A percentile compares a stretch with the other conserved stretches of the same genome.
Evolutionary conservation across 2,113 vertebrate species (phyloP).

Genomic region (Psettodes erumei): DNA sequence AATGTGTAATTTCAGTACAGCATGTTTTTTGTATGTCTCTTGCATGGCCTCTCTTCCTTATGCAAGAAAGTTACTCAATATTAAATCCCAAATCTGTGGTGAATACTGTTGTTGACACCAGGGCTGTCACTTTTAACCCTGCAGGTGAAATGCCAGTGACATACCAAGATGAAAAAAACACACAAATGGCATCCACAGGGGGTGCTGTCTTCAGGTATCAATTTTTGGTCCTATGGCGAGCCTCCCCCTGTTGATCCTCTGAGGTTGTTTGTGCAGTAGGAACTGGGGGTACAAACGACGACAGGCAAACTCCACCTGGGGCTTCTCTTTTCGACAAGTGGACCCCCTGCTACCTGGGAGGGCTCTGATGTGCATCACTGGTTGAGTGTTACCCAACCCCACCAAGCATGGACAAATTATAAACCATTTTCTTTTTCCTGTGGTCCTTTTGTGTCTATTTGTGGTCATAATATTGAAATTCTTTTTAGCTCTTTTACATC

Average conservation of each 20-base stretch:
- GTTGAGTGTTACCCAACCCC: conserved; percentile 53
- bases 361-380: conserved; percentile 57
- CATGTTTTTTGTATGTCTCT: conserved; percentile 11
- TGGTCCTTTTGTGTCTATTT: neutral
- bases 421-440: neutral
- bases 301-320: conserved; percentile 30
- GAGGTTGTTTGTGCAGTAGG: conserved; percentile 6
- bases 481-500: neutral
- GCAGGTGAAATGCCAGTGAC: conserved; percentile 36
- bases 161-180: conserved; percentile 18
- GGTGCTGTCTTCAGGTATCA: conserved; percentile 31
- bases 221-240: neutral
- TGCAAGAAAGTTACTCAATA: conserved; percentile 1
- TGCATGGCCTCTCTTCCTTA: neutral
- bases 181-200: conserved; percentile 39
- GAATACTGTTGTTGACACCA: neutral
- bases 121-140: conserved; percentile 21
- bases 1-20: conserved; percentile 9
- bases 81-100: neutral
- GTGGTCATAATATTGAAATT: no score
- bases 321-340: conserved; percentile 9
- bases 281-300: conserved; percentile 30
- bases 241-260: conserved; percentile 9
- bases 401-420: neutral
- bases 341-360: conserved; percentile 47